Percentiles rank a stretch among this genome's conserved stretches.
phyloP scores from a whole-genome alignment of 2,888 invertebrate species.

The Hemaris fuciformis region DNA sequence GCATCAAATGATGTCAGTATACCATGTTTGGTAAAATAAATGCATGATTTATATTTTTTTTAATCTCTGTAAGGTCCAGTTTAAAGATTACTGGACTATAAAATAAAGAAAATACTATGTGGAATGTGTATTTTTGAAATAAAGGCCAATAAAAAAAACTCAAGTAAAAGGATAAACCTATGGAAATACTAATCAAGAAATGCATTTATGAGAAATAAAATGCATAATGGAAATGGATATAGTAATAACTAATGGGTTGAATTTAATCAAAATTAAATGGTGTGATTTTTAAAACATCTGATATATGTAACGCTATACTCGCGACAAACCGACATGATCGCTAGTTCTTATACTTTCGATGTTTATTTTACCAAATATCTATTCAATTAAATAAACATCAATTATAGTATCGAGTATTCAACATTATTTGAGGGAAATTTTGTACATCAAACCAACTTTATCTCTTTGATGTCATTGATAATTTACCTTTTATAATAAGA shows the following conservation, averaged over 20 bases:
- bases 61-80: not conserved
- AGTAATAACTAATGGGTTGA: not conserved
- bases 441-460: no score
- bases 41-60: slow-evolving; percentile 7
- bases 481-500: no score
- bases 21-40: slow-evolving; percentile 14
- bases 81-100: not conserved
- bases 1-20: slow-evolving; percentile 32
- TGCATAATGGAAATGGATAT: not conserved
- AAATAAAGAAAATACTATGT: not conserved
- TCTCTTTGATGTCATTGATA: no score
- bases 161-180: not conserved
- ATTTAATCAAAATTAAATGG: not conserved
- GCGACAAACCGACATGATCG: slow-evolving; percentile 23
- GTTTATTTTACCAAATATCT: not conserved
- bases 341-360: slow-evolving; percentile 23
- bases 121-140: not conserved
- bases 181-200: not conserved
- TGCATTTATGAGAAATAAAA: not conserved
- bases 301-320: slow-evolving; percentile 9
- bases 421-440: not conserved
- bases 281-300: not conserved
- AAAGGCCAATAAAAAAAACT: not conserved
- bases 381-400: not conserved
- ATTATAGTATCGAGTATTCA: no score